phyloP scores from a whole-genome alignment of 2,113 vertebrate genomes.

The Chelonoidis abingdonii region DNA sequence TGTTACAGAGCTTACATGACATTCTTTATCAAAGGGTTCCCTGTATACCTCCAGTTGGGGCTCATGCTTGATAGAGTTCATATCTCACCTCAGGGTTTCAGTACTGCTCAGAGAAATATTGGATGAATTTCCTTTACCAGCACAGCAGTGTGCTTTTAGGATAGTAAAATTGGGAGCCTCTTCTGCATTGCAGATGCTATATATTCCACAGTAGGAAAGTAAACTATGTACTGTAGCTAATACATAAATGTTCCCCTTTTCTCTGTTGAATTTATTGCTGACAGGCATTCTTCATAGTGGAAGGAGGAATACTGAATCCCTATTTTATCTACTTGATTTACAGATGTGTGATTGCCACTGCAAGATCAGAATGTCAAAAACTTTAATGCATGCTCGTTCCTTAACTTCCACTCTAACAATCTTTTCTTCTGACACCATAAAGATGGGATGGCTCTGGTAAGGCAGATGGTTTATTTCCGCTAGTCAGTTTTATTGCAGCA shows the following conservation, averaged over 20 bases:
- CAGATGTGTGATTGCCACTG: neutral
- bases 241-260: neutral
- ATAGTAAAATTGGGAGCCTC: neutral
- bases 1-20: neutral
- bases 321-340: neutral
- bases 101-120: neutral
- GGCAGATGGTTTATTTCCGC: neutral
- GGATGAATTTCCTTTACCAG: neutral
- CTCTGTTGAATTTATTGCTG: neutral
- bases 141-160: neutral
- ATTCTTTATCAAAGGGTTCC: neutral
- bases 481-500: neutral
- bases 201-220: neutral
- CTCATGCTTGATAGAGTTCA: neutral
- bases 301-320: neutral
- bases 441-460: neutral
- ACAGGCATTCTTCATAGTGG: neutral
- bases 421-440: neutral
- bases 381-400: neutral
- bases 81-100: rapidly evolving
- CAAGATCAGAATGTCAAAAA: neutral
- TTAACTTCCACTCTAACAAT: neutral
- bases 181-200: neutral
- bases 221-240: neutral
- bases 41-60: neutral